Base-by-base conservation (phyloP, 2,888 invertebrate genomes). In the Ethmia dodecea region DNA sequence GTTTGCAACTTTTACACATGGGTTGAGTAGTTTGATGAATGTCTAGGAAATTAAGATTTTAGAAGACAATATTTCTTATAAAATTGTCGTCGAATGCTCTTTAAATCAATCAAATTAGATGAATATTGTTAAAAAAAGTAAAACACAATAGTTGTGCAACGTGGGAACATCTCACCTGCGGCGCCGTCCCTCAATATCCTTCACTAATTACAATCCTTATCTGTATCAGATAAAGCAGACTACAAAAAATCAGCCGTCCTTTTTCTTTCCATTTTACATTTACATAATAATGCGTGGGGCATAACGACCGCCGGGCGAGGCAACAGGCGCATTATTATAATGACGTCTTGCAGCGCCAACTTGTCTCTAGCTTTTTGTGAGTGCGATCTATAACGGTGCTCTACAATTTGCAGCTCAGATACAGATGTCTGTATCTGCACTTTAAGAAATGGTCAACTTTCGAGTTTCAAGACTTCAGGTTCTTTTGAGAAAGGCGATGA, bases 251-350 rank as follows among this genome's bases (percentile, higher is more conserved):
- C 61, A 49, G 59, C 56, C 55, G 60, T 67, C 66, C 67, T 68
- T 73, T 78, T 77, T 76, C 68, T 69, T 79, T 76, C 74, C 73
- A 68, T 73, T 74, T 62, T 64, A 61, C 65, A 83, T 84, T 81
- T 77, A 79, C 78, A 83, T 83, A 80, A 81, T 79, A 78, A 78
- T 71, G 76, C 76, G 76, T 70, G 73, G 76, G 74, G 77, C 73
- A 69, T 70, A 67, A 76, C 70, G 73, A 73, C 70, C 69, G 77
- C 63, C 69, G 59, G 5, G 60, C 54, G 59, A 61, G 60, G 55
- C 60, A 65, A 61, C 62, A 68, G 61, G 59, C 68, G 63, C 64
- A 68, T 70, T 72, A 69, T 65, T 68, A 61, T 77, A 76, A 79
- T 73, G 70, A 74, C 62, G 54, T 47, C 52, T 11, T 13, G 5